phyloP scores from a whole-genome alignment of 2,888 invertebrate species.

The Oxytorus armatus region DNA sequence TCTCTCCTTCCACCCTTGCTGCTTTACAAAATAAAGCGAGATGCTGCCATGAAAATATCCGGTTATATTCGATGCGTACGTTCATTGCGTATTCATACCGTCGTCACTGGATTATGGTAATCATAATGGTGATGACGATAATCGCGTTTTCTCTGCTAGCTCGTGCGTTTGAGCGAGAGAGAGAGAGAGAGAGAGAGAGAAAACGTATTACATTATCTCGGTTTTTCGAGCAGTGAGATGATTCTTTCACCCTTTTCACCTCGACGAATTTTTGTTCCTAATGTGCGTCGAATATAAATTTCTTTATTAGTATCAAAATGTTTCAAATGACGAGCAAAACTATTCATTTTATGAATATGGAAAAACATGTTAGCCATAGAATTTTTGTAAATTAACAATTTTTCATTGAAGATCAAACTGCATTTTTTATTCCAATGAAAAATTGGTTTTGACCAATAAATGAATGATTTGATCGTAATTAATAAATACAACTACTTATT shows the following conservation, averaged over 20 bases:
- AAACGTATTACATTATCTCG: constrained; percentile 23
- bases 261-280: neutral
- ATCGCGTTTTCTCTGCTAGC: constrained; percentile 38
- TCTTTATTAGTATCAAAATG: too few species aligned
- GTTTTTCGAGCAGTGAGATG: constrained; percentile 6
- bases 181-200: neutral
- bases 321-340: too few species aligned
- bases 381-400: too few species aligned
- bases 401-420: too few species aligned
- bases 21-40: constrained; percentile 15
- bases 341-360: too few species aligned
- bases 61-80: constrained; percentile 18
- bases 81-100: constrained; percentile 55
- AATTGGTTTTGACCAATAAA: too few species aligned
- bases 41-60: constrained; percentile 20
- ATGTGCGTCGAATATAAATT: neutral
- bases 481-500: too few species aligned
- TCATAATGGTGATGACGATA: constrained; percentile 45
- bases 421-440: too few species aligned
- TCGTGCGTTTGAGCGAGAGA: constrained; percentile 14
- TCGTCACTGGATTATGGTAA: constrained; percentile 56
- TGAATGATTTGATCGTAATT: too few species aligned
- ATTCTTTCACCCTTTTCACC: neutral
- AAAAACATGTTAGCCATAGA: too few species aligned
- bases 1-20: neutral